Percentiles rank a stretch among this genome's conserved stretches.
These are phyloP conservation scores for Semotilus atromaculatus DNA, from an alignment of 2,797 vertebrate species.

Conservation along the genomic window DNA sequence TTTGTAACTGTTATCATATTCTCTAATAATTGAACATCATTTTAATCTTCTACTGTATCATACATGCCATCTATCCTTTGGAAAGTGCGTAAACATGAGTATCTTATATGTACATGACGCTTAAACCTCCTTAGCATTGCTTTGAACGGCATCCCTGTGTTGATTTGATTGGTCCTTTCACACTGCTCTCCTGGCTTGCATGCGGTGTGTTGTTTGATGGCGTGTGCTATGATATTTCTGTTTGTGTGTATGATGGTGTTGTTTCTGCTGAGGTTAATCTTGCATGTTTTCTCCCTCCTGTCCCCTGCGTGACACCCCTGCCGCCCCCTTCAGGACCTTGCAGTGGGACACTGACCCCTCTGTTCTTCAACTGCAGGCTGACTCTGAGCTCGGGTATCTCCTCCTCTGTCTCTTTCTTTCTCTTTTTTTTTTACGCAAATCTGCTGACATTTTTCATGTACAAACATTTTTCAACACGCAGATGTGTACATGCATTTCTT, in stretches of 20 bases:
- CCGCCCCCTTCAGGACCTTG: constrained; percentile 89
- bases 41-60: not conserved
- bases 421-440: constrained; percentile 1
- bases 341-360: constrained; percentile 99
- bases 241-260: constrained; percentile 40
- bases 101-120: not conserved
- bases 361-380: constrained; percentile 97
- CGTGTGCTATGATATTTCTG: constrained; percentile 1
- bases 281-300: constrained; percentile 81
- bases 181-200: constrained; percentile 39
- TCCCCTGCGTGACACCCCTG: constrained; percentile 76
- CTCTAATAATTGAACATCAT: not conserved
- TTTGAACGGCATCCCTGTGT: constrained; percentile 15
- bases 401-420: constrained; percentile 64
- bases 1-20: not conserved
- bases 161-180: constrained; percentile 18
- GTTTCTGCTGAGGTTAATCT: constrained; percentile 63
- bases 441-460: not conserved
- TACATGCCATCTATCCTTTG: not conserved
- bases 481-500: constrained; percentile 12
- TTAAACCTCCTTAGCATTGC: constrained; percentile 4
- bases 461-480: not conserved
- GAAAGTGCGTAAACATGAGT: constrained; percentile 21
- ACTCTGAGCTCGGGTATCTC: constrained; percentile 96
- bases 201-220: not conserved